A percentile compares a stretch with the other conserved stretches of the same genome.
Evolutionary conservation across 2,113 vertebrate species (phyloP).

Genomic region (Mus musculus): DNA sequence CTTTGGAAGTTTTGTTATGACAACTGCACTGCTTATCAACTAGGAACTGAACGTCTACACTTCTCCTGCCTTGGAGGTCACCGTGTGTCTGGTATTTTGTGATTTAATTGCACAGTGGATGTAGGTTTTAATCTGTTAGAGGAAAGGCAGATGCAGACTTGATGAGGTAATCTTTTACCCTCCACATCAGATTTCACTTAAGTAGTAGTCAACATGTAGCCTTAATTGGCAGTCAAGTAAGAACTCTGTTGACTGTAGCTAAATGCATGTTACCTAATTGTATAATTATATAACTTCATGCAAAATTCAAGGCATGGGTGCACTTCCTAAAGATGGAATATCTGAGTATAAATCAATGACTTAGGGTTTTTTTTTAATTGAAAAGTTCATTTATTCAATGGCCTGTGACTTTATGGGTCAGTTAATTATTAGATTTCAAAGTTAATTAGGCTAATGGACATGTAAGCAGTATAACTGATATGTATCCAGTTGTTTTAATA

Average conservation of each 20-base stretch:
- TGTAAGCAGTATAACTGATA: conserved; percentile 37
- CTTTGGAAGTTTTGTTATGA: conserved; percentile 63
- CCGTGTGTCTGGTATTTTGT: conserved; percentile 69
- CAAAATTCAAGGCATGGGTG: conserved; percentile 77
- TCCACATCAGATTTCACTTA: conserved; percentile 78
- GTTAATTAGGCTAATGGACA: conserved; percentile 76
- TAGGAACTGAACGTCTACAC: conserved; percentile 63
- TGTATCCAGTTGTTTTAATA: conserved; percentile 70
- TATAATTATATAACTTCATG: conserved; percentile 78
- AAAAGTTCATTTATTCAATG: conserved; percentile 73
- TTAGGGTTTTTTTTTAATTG: conserved; percentile 30
- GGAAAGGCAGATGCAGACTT: conserved; percentile 80
- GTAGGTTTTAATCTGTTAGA: conserved; percentile 75
- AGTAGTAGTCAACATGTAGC: conserved; percentile 73
- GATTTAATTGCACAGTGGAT: conserved; percentile 77
- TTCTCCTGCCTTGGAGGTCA: conserved; percentile 58
- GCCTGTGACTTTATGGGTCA: conserved; percentile 69
- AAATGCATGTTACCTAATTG: conserved; percentile 75
- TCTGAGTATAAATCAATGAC: conserved; percentile 71
- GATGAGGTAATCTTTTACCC: conserved; percentile 82
- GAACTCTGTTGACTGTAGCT: conserved; percentile 70
- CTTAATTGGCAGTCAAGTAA: conserved; percentile 79
- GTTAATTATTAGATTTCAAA: conserved; percentile 75
- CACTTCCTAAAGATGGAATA: conserved; percentile 67
- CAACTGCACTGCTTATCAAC: conserved; percentile 45